Base-by-base conservation (phyloP, 2,888 invertebrate species). In the Gortyna flavago region DNA sequence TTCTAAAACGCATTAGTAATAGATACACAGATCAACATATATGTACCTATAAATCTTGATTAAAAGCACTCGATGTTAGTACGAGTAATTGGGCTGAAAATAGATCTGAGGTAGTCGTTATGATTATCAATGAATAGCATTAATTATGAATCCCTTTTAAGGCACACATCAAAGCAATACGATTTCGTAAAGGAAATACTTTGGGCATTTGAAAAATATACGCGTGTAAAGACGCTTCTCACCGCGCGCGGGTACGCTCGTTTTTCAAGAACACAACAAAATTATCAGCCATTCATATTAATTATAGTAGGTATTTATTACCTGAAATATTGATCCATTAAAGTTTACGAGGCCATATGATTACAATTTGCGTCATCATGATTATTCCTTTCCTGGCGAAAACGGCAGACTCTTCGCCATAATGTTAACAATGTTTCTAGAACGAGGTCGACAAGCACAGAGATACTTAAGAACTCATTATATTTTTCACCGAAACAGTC, bases 21-120 rank as follows among this genome's bases (percentile, higher is more conserved):
- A 38, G 1, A 38, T 65, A 44, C 18, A 18, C 13, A 57, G 18
- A 35, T 59, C 11, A n/a, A 41, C 11, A 65, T 77, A 48, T 1
- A 48, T 18, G 1, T 41, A 41, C 11, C 0, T 41, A 18, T 65
- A 16, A 48, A 79, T 41, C 29, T 48, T 48, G 18, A 77, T 66
- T 29, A 41, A 44, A 66, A 72, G 18, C 32, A 38, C 61, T 51
- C 25, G 16, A 35, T 74, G n/a, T 41, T 61, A 77, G n/a, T n/a
- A n/a, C n/a, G n/a, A n/a, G n/a, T 44, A 44, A 72, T 78, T 48
- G 44, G 6, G 32, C 44, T 81, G 18, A 54, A 80, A 54, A 64
- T 71, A 62, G 51, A 80, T 80, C 35, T 35, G 25, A 81, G n/a
- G 41, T 44, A 21, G 51, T 54, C 62, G 32, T 64, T 79, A 77